A percentile compares a stretch with the other conserved stretches of the same genome.
phyloP scores from a whole-genome alignment of 2,888 invertebrate genomes.

The Julus scandinavius region DNA sequence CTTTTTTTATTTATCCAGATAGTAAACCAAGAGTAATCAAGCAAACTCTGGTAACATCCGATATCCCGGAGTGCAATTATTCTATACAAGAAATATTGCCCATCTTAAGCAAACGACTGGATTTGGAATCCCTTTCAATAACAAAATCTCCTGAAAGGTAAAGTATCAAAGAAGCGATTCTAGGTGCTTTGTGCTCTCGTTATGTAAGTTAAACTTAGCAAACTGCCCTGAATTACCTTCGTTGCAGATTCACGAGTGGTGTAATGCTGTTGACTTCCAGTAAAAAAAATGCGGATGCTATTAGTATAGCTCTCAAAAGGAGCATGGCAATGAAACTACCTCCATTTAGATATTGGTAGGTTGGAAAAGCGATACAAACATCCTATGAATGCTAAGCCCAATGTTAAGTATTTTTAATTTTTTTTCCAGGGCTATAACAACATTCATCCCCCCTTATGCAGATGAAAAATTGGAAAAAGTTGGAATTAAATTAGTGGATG shows the following conservation, averaged over 20 bases:
- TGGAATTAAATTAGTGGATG: conserved; percentile 59
- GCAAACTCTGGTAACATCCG: conserved; percentile 11
- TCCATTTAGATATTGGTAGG: conserved; percentile 57
- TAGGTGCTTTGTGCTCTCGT: neutral
- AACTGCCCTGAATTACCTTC: neutral
- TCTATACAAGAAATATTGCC: conserved; percentile 30
- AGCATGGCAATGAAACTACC: conserved; percentile 50
- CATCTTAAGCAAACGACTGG: neutral
- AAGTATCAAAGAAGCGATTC: neutral
- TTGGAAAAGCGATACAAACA: neutral
- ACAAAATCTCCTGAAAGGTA: conserved; percentile 52
- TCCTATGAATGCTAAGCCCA: conserved; percentile 49
- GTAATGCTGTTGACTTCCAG: conserved; percentile 57
- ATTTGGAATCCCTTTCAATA: neutral
- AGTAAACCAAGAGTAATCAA: neutral
- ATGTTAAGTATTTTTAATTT: neutral
- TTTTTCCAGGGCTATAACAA: conserved; percentile 44
- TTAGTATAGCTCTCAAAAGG: conserved; percentile 54
- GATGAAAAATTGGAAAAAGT: conserved; percentile 40
- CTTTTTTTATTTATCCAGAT: neutral
- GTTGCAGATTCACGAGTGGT: conserved; percentile 58
- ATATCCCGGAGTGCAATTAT: neutral
- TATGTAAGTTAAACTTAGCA: neutral
- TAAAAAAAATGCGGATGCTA: conserved; percentile 49
- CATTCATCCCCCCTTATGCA: conserved; percentile 49